Evolutionary conservation across 2,888 invertebrate species (phyloP).

Genomic region (Dicroscelio sp.): DNA sequence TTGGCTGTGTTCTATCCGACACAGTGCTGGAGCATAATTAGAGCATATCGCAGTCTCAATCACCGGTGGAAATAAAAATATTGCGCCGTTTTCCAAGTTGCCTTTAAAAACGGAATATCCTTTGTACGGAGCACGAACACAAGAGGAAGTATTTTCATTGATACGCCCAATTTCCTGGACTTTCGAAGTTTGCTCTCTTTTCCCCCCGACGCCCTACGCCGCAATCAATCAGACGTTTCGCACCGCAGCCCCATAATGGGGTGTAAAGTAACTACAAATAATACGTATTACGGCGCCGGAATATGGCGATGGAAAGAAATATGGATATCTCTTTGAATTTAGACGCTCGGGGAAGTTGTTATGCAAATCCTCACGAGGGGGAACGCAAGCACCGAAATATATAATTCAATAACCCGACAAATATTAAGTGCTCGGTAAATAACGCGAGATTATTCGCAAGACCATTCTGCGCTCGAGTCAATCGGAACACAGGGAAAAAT

Average conservation of each 20-base stretch:
- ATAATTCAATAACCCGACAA: conserved; percentile 75
- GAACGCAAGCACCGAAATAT: conserved; percentile 43
- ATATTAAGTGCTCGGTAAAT: conserved; percentile 75
- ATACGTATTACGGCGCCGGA: conserved; percentile 38
- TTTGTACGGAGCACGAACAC: conserved; percentile 34
- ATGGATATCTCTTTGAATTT: conserved; percentile 58
- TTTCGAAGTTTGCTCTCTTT: conserved; percentile 31
- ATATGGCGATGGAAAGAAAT: conserved; percentile 62
- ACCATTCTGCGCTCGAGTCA: conserved; percentile 15
- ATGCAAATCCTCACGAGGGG: conserved; percentile 66
- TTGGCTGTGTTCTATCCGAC: conserved; percentile 45
- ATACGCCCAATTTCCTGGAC: conserved; percentile 59
- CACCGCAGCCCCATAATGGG: conserved; percentile 53
- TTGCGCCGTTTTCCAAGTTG: conserved; percentile 26
- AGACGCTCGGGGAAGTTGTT: conserved; percentile 59
- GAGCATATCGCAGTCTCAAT: conserved; percentile 61
- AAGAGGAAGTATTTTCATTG: conserved; percentile 51
- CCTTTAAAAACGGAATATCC: conserved; percentile 54
- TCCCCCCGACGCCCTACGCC: background rate
- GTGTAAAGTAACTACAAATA: conserved; percentile 72
- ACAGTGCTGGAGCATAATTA: conserved; percentile 56
- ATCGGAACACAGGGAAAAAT: background rate
- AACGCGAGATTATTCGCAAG: conserved; percentile 54
- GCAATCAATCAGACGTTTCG: conserved; percentile 62
- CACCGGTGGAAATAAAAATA: conserved; percentile 54